phyloP scores from a whole-genome alignment of 2,113 vertebrate species.

The Anhinga anhinga region DNA sequence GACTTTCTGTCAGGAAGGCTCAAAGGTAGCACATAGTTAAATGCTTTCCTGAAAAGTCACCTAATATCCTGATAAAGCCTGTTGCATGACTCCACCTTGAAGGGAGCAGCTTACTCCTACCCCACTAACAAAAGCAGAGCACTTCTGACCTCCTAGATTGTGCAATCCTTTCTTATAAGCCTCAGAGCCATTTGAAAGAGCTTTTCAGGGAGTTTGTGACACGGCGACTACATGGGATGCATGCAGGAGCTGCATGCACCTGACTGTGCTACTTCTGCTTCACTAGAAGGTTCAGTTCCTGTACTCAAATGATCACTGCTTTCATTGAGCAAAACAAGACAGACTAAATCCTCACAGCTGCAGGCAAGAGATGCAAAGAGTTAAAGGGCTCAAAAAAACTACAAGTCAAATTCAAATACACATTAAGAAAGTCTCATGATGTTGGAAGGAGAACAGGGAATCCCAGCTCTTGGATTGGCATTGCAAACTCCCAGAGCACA shows the following conservation, averaged over 20 bases:
- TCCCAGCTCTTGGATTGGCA: not conserved
- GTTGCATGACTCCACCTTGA: not conserved
- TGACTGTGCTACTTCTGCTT: not conserved
- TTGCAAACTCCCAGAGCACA: not conserved
- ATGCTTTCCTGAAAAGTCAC: not conserved
- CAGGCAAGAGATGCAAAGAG: not conserved
- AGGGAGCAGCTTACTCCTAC: not conserved
- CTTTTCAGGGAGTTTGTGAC: not conserved
- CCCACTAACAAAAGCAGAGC: not conserved
- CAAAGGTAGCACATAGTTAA: not conserved
- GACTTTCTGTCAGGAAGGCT: not conserved
- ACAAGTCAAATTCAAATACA: not conserved
- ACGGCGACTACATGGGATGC: not conserved
- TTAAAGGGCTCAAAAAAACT: not conserved
- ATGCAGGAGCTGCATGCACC: not conserved
- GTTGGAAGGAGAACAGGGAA: not conserved
- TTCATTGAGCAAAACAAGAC: not conserved
- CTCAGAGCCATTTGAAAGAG: not conserved
- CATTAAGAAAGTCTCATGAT: not conserved
- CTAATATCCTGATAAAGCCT: not conserved
- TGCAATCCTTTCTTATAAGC: not conserved
- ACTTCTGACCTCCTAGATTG: accelerated
- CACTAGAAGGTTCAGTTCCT: not conserved
- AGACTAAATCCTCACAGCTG: not conserved
- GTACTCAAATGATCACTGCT: not conserved